phyloP scores from a whole-genome alignment of 2,113 vertebrate species.

The Athene noctua region DNA sequence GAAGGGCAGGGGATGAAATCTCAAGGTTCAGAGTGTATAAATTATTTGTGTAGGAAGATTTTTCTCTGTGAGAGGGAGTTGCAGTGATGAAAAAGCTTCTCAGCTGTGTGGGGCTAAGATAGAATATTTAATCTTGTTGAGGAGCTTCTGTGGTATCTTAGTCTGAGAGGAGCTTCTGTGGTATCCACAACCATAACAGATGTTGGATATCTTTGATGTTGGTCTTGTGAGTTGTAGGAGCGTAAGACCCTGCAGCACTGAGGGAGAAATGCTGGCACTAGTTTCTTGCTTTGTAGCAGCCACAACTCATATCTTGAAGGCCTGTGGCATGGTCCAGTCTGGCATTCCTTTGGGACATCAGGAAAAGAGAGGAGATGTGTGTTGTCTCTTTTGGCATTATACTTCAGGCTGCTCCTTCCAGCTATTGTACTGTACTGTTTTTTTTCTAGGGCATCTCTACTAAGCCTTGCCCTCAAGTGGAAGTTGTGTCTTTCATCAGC shows the following conservation, averaged over 20 bases:
- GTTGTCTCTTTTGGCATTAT: neutral
- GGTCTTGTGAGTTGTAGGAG: neutral
- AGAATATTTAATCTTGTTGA: neutral
- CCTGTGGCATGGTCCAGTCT: neutral
- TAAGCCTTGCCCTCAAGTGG: neutral
- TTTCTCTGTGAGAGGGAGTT: neutral
- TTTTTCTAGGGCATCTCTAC: neutral
- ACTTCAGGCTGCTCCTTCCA: neutral
- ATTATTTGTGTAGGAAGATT: neutral
- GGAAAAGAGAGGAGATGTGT: neutral
- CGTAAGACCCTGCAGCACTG: neutral
- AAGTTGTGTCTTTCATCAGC: neutral
- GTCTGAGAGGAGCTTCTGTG: neutral
- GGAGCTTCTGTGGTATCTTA: neutral
- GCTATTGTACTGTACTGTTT: neutral
- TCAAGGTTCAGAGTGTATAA: neutral
- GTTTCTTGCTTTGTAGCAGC: neutral
- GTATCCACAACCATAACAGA: neutral
- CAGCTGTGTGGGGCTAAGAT: neutral
- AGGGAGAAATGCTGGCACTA: neutral
- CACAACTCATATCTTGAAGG: rapidly evolving
- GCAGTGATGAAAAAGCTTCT: neutral
- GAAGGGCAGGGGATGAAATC: neutral
- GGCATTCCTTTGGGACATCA: neutral
- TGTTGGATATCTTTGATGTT: neutral